These are phyloP conservation scores for Saiga tatarica DNA, from an alignment of 2,113 vertebrate genomes.

Conservation along the genomic window DNA sequence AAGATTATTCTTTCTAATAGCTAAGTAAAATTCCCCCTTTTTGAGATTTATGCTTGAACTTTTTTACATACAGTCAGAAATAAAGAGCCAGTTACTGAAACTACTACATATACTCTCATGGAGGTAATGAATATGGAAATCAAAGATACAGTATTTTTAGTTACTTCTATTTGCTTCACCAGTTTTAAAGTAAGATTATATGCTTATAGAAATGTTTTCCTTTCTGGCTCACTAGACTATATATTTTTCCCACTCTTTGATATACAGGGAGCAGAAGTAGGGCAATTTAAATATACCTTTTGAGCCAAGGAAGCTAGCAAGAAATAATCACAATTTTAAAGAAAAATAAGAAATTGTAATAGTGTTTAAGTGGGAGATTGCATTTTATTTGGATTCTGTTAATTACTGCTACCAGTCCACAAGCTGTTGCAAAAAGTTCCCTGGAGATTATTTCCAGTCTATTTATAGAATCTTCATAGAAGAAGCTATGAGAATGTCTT, in stretches of 20 bases:
- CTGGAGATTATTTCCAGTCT: slow-evolving; percentile 67
- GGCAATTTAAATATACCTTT: slow-evolving; percentile 52
- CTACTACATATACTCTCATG: background rate
- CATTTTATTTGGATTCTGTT: slow-evolving; percentile 61
- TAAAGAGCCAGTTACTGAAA: background rate
- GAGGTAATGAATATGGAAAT: slow-evolving; percentile 36
- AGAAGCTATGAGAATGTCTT: slow-evolving; percentile 34
- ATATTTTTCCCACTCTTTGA: background rate
- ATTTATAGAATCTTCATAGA: slow-evolving; percentile 67
- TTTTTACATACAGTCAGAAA: slow-evolving; percentile 30
- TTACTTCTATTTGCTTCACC: slow-evolving; percentile 13
- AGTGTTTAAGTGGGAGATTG: slow-evolving; percentile 59
- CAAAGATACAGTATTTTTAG: slow-evolving; percentile 34
- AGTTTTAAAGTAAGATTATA: slow-evolving; percentile 54
- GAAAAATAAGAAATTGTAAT: slow-evolving; percentile 52
- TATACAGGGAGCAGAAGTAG: slow-evolving; percentile 36
- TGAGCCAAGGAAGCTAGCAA: slow-evolving; percentile 47
- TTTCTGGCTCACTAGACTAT: slow-evolving; percentile 30
- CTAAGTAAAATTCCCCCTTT: background rate
- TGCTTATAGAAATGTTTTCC: slow-evolving; percentile 43
- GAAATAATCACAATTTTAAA: slow-evolving; percentile 63
- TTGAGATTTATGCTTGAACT: background rate
- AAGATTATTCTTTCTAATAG: background rate
- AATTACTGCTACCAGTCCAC: slow-evolving; percentile 64
- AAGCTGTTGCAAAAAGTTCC: slow-evolving; percentile 50